Conservation (phyloP, 2,888 invertebrate species). For the Papilio elwesi region DNA sequence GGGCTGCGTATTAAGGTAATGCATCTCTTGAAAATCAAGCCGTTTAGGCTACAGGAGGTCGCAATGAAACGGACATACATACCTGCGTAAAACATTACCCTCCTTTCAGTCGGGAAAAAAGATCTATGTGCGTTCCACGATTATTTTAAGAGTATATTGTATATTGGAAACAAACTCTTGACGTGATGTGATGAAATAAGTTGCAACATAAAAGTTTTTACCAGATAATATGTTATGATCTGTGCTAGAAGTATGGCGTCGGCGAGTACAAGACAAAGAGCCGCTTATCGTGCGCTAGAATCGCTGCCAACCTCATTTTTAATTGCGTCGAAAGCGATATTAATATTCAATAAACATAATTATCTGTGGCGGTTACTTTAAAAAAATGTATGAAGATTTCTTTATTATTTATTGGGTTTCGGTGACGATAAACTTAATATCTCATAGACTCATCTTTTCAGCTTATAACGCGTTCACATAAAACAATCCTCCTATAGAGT, state of each 20-base stretch:
- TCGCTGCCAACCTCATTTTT: conserved; percentile 60
- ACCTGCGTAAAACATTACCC: too few relatives aligned
- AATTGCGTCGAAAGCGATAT: conserved; percentile 70
- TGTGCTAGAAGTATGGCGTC: conserved; percentile 41
- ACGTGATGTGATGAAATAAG: neutral
- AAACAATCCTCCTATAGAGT: neutral
- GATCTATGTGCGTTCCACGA: neutral
- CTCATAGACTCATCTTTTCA: conserved; percentile 47
- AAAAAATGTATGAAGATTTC: conserved; percentile 52
- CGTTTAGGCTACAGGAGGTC: too few relatives aligned
- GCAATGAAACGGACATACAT: too few relatives aligned
- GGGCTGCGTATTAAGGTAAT: too few relatives aligned
- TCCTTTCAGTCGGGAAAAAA: too few relatives aligned
- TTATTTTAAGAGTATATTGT: neutral
- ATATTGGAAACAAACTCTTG: neutral
- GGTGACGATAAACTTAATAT: conserved; percentile 65
- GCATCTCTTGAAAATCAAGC: too few relatives aligned
- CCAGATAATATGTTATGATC: conserved; percentile 36
- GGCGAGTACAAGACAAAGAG: conserved; percentile 26
- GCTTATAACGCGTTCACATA: conserved; percentile 41
- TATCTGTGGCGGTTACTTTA: conserved; percentile 69
- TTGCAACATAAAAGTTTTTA: conserved; percentile 13
- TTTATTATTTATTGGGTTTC: conserved; percentile 66
- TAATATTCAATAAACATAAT: conserved; percentile 77
- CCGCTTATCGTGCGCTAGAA: conserved; percentile 53